Conservation (phyloP, 1,140 invertebrate species). For the Aphelinus certus region DNA sequence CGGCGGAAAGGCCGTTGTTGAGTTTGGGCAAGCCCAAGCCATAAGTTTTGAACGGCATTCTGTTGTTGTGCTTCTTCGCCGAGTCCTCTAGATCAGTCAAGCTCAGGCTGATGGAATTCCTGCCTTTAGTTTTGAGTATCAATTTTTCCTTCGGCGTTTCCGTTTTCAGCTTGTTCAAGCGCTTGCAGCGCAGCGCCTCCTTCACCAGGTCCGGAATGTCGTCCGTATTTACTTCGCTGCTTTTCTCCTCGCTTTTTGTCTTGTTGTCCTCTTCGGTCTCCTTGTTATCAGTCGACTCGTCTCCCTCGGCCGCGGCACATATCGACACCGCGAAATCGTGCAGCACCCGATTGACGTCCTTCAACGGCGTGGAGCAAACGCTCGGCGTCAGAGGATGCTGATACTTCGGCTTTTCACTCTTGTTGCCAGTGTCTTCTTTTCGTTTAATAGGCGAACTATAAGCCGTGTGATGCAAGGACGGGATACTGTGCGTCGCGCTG, state of each 20-base stretch:
- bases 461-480: slow-evolving; percentile 48
- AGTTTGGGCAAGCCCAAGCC: slow-evolving; percentile 60
- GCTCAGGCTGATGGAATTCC: slow-evolving; percentile 61
- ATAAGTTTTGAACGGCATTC: slow-evolving; percentile 56
- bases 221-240: slow-evolving; percentile 43
- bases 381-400: slow-evolving; percentile 68
- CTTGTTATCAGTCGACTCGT: slow-evolving; percentile 55
- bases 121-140: slow-evolving; percentile 44
- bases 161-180: slow-evolving; percentile 60
- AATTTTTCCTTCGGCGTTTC: slow-evolving; percentile 43
- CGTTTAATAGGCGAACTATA: slow-evolving; percentile 55
- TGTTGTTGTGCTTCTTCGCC: slow-evolving; percentile 44
- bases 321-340: slow-evolving; percentile 78
- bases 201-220: slow-evolving; percentile 64
- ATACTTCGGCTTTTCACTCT: slow-evolving; percentile 59
- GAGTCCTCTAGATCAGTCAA: slow-evolving; percentile 55
- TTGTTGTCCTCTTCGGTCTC: slow-evolving; percentile 13
- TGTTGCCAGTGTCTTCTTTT: slow-evolving; percentile 48
- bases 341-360: slow-evolving; percentile 75
- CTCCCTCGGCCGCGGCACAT: slow-evolving; percentile 69
- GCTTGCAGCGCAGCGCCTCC: slow-evolving; percentile 61
- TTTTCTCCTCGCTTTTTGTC: neutral
- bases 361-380: slow-evolving; percentile 78
- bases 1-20: slow-evolving; percentile 57
- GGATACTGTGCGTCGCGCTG: slow-evolving; percentile 60